Percentiles rank a stretch among this genome's conserved stretches.
Evolutionary conservation across 2,888 invertebrate genomes (phyloP).

Genomic region (Lasioglossum vierecki): DNA sequence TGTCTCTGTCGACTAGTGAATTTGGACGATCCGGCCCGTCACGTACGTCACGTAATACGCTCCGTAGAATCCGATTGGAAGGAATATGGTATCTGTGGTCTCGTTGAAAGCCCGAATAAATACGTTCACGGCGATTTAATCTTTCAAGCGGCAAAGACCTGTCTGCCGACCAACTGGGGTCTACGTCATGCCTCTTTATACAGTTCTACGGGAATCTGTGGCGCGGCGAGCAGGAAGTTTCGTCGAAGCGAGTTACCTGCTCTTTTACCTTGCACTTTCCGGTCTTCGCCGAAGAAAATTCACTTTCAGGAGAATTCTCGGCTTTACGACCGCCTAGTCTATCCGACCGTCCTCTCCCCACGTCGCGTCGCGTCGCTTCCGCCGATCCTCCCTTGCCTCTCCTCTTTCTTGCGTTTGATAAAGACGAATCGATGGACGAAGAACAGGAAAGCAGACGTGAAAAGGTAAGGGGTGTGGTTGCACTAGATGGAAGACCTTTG

Average conservation of each 20-base stretch:
- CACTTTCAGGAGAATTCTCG: constrained; percentile 71
- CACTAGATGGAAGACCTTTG: constrained; percentile 34
- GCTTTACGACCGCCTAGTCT: constrained; percentile 34
- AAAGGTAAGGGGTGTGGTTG: constrained; percentile 27
- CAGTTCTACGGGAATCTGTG: constrained; percentile 1
- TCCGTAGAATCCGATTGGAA: constrained; percentile 32
- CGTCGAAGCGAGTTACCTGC: constrained; percentile 73
- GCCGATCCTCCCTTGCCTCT: constrained; percentile 39
- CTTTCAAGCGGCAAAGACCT: constrained; percentile 43
- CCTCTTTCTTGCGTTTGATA: constrained; percentile 49
- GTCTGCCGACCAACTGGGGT: constrained; percentile 3
- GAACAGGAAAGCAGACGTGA: neutral
- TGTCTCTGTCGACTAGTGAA: neutral
- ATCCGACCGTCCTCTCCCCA: neutral
- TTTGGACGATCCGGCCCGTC: neutral
- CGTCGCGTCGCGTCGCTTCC: neutral
- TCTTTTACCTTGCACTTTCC: constrained; percentile 76
- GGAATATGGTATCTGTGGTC: constrained; percentile 42
- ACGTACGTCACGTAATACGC: neutral
- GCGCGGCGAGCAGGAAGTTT: constrained; percentile 55
- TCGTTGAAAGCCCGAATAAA: constrained; percentile 56
- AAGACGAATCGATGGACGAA: constrained; percentile 44
- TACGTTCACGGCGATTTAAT: constrained; percentile 61
- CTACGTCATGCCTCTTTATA: constrained; percentile 35
- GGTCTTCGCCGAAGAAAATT: constrained; percentile 72